Evolutionary conservation across 2,113 vertebrate species (phyloP).

Genomic region (Lates calcarifer): DNA sequence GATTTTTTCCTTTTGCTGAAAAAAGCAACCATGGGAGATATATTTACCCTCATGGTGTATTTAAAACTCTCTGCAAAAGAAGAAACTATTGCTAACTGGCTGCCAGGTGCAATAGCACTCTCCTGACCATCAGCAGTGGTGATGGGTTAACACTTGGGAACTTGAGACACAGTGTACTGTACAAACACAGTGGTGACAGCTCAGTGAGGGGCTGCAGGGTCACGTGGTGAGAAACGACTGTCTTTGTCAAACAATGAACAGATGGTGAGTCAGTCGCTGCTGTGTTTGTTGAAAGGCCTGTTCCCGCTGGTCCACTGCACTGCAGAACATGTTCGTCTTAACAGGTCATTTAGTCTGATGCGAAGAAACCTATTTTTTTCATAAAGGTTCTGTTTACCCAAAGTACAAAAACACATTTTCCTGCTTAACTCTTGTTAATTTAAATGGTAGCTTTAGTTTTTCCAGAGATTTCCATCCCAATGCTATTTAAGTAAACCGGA

Average conservation of each 20-base stretch:
- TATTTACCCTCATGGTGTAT: constrained; percentile 14
- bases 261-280: constrained; percentile 64
- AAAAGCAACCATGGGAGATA: constrained; percentile 32
- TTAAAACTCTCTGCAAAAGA: neutral
- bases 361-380: neutral
- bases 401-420: neutral
- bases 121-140: neutral
- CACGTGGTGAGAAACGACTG: constrained; percentile 41
- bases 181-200: constrained; percentile 71
- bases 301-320: constrained; percentile 13
- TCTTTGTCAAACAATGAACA: constrained; percentile 78
- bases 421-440: neutral
- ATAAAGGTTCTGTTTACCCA: neutral
- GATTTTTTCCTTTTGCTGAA: constrained; percentile 3
- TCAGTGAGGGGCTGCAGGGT: constrained; percentile 36
- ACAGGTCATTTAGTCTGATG: constrained; percentile 41
- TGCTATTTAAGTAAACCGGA: no score
- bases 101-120: constrained; percentile 10
- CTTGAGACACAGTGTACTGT: constrained; percentile 42
- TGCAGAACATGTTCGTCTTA: constrained; percentile 12
- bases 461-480: no score
- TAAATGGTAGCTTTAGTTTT: neutral
- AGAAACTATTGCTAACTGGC: neutral
- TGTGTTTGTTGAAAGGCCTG: constrained; percentile 69
- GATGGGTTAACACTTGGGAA: constrained; percentile 11